Conservation (phyloP, 2,113 vertebrate genomes). For the Archocentrus centrarchus region DNA sequence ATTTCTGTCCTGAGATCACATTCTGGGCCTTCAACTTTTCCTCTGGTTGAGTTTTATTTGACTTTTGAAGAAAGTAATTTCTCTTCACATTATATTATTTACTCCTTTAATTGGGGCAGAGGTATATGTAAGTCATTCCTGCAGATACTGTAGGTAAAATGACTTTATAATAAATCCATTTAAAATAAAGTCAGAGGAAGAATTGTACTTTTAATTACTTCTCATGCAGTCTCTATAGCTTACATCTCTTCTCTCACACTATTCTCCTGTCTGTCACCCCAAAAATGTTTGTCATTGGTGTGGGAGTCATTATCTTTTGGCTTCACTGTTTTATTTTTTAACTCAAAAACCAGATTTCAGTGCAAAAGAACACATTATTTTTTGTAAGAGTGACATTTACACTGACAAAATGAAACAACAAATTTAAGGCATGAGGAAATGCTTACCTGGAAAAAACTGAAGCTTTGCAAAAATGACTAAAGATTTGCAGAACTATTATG, state of each 20-base stretch:
- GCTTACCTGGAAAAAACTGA: neutral
- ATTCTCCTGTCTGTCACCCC: constrained; percentile 50
- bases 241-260: constrained; percentile 20
- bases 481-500: constrained; percentile 1
- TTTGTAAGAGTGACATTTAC: constrained; percentile 1
- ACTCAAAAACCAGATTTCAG: neutral
- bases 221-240: constrained; percentile 15
- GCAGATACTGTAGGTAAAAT: neutral
- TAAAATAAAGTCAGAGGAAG: constrained; percentile 9
- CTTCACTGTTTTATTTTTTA: neutral
- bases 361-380: neutral
- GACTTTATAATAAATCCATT: neutral
- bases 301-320: constrained; percentile 9
- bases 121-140: constrained; percentile 8
- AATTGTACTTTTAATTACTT: constrained; percentile 48
- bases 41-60: constrained; percentile 10
- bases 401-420: neutral
- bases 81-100: neutral
- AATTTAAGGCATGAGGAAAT: neutral
- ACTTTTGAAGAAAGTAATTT: constrained; percentile 1
- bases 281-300: constrained; percentile 31
- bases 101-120: constrained; percentile 29
- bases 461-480: neutral
- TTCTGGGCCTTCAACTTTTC: constrained; percentile 1
- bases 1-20: constrained; percentile 48